phyloP scores from a whole-genome alignment of 2,797 vertebrate species.

The Miichthys miiuy region DNA sequence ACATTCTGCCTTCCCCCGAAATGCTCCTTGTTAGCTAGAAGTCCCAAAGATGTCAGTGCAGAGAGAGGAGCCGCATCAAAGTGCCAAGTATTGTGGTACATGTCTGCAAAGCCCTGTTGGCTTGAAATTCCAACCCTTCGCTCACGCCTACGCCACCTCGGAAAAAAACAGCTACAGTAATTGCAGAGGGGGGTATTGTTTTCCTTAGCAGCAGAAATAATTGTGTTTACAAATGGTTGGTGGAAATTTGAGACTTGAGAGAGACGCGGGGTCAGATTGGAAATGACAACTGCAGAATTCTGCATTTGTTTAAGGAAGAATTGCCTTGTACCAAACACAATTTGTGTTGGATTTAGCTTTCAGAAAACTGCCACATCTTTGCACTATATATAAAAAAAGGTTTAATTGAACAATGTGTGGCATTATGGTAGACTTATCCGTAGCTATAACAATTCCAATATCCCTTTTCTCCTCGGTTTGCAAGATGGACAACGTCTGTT shows the following conservation, averaged over 20 bases:
- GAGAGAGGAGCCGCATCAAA: constrained; percentile 58
- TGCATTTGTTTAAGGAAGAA: constrained; percentile 14
- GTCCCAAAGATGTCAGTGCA: constrained; percentile 57
- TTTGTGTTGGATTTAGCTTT: background rate
- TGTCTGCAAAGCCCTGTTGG: constrained; percentile 49
- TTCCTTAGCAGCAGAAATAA: constrained; percentile 58
- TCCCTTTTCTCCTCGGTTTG: background rate
- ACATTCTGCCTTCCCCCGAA: constrained; percentile 53
- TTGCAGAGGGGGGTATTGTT: constrained; percentile 66
- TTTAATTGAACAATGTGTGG: constrained; percentile 18
- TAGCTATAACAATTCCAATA: background rate
- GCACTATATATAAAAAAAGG: background rate
- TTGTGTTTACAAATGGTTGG: constrained; percentile 61
- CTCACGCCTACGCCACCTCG: constrained; percentile 49
- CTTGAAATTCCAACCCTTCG: constrained; percentile 52
- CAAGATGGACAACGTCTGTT: background rate
- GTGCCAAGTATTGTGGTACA: constrained; percentile 56
- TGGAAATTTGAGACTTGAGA: constrained; percentile 46
- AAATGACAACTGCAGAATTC: constrained; percentile 36
- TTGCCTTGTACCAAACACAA: background rate
- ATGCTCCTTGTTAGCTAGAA: constrained; percentile 51
- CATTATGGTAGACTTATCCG: constrained; percentile 11
- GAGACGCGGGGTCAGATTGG: constrained; percentile 27
- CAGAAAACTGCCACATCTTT: constrained; percentile 4
- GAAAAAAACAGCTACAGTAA: constrained; percentile 50